Percentiles rank a stretch among this genome's conserved stretches.
These are phyloP conservation scores for Microchirus variegatus DNA, from an alignment of 2,797 vertebrate species.

Conservation along the genomic window DNA sequence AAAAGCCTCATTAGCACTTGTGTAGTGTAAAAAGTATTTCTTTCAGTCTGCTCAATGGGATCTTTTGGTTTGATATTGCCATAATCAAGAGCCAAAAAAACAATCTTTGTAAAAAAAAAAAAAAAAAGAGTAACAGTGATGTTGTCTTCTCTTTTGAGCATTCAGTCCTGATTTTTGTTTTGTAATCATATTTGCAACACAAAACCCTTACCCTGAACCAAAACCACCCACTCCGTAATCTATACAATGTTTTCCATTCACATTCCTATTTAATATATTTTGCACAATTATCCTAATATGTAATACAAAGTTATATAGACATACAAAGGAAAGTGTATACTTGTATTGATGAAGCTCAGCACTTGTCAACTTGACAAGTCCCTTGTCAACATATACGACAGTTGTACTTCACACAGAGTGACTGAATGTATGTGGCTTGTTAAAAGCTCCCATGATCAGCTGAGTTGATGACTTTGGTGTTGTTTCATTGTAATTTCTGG, in stretches of 20 bases:
- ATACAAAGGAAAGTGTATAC: no score
- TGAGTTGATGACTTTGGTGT: background rate
- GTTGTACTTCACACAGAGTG: background rate
- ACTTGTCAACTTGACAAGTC: no score
- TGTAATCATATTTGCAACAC: no score
- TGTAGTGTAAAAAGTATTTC: conserved; percentile 11
- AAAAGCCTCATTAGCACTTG: conserved; percentile 12
- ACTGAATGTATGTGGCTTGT: background rate
- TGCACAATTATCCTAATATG: no score
- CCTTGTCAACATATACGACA: background rate
- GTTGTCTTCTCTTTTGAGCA: background rate
- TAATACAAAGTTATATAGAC: no score
- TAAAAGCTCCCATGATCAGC: background rate
- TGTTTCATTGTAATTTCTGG: conserved; percentile 1
- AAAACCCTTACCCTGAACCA: no score
- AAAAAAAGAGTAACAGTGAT: no score
- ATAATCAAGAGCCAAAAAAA: conserved; percentile 7
- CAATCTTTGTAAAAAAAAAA: no score
- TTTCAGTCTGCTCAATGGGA: conserved; percentile 1
- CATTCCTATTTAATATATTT: no score
- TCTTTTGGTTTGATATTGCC: conserved; percentile 17
- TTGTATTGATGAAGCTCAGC: background rate
- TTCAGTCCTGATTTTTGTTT: no score
- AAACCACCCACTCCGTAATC: no score
- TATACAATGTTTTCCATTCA: no score